Evolutionary conservation across 2,888 invertebrate genomes (phyloP).

Genomic region (Pherbina coryleti): DNA sequence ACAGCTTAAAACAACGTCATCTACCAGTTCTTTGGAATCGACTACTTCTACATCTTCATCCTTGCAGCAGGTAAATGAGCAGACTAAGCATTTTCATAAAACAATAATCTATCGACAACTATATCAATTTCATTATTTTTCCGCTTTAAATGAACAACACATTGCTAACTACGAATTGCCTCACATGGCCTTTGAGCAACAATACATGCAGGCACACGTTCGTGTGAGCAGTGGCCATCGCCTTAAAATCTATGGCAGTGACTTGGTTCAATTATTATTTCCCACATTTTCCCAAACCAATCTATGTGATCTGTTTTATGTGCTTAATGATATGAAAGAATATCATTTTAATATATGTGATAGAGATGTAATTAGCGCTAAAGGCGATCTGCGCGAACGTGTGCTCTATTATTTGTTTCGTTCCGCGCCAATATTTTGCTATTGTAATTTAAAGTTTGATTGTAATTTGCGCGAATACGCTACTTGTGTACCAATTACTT

Average conservation of each 20-base stretch:
- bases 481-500: neutral
- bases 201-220: conserved; percentile 36
- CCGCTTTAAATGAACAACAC: conserved; percentile 37
- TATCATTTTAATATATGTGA: conserved; percentile 42
- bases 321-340: conserved; percentile 43
- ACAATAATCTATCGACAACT: conserved; percentile 34
- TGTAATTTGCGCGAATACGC: neutral
- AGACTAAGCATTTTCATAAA: neutral
- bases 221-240: conserved; percentile 17
- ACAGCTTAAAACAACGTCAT: neutral
- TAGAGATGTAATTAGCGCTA: neutral
- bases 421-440: conserved; percentile 35
- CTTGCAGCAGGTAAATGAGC: conserved; percentile 15
- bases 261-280: conserved; percentile 22
- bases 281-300: conserved; percentile 30
- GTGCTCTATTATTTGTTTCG: conserved; percentile 36
- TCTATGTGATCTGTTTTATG: conserved; percentile 38
- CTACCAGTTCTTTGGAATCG: neutral
- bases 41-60: conserved; percentile 18
- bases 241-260: conserved; percentile 35
- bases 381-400: conserved; percentile 37
- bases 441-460: conserved; percentile 25
- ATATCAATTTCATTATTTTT: conserved; percentile 44
- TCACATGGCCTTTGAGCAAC: conserved; percentile 32
- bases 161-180: conserved; percentile 43